These are phyloP conservation scores for Thamnophis sirtalis DNA, from an alignment of 2,113 vertebrate genomes.

Conservation along the genomic window DNA sequence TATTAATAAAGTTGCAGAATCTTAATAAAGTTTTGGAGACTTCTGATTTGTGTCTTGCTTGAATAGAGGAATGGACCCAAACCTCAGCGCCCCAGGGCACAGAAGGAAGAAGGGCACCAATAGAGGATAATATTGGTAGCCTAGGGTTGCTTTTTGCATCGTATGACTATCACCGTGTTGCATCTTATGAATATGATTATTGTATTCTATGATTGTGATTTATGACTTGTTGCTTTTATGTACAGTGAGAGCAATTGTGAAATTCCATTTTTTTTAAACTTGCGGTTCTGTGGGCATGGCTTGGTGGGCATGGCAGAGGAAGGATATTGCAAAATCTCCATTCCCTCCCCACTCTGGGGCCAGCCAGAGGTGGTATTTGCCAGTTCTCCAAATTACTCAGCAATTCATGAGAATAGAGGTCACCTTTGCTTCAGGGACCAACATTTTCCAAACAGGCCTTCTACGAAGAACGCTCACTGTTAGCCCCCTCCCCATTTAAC, in stretches of 20 bases:
- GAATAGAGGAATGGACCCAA: neutral
- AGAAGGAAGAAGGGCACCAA: neutral
- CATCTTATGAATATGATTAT: neutral
- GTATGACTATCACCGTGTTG: neutral
- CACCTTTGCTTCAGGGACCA: neutral
- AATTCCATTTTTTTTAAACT: no score
- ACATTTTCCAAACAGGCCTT: neutral
- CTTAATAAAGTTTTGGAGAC: neutral
- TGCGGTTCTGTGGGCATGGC: no score
- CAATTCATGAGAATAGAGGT: neutral
- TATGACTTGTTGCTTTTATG: neutral
- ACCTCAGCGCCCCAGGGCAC: neutral
- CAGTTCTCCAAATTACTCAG: neutral
- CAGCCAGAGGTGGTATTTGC: no score
- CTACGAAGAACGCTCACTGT: neutral
- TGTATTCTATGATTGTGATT: neutral
- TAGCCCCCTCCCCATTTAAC: neutral
- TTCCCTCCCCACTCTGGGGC: no score
- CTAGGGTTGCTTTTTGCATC: neutral
- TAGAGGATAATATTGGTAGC: neutral
- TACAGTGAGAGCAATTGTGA: neutral
- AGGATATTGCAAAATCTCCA: no score
- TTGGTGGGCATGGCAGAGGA: no score
- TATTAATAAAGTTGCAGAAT: neutral
- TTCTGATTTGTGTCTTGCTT: neutral